These are phyloP conservation scores for Hydriomena furcata DNA, from an alignment of 2,888 invertebrate genomes.

Conservation along the genomic window DNA sequence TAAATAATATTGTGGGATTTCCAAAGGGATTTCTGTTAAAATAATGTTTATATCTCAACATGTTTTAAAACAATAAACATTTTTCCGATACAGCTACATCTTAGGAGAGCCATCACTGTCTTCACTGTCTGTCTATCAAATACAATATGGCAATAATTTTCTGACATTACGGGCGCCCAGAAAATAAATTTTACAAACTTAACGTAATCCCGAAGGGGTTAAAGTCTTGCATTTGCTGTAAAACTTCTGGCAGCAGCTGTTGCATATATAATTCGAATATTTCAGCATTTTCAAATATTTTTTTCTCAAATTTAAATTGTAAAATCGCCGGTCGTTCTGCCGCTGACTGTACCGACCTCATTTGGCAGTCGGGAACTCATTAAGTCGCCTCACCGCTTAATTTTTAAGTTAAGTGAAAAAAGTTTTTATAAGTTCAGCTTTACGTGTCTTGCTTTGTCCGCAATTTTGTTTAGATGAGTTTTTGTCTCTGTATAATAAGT, in stretches of 20 bases:
- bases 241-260: conserved; percentile 2
- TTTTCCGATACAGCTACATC: too few species aligned
- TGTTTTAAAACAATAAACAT: too few species aligned
- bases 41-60: too few species aligned
- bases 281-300: conserved; percentile 2
- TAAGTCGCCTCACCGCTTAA: conserved; percentile 50
- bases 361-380: conserved; percentile 28
- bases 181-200: too few species aligned
- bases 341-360: conserved; percentile 25
- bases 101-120: too few species aligned
- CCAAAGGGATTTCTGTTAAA: too few species aligned
- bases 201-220: neutral
- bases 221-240: neutral
- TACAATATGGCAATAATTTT: too few species aligned
- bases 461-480: conserved; percentile 21
- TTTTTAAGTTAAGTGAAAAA: conserved; percentile 61
- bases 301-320: conserved; percentile 17
- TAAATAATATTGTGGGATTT: too few species aligned
- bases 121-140: too few species aligned
- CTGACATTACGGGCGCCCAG: too few species aligned
- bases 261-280: conserved; percentile 12
- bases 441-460: conserved; percentile 11
- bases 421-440: conserved; percentile 17
- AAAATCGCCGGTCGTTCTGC: conserved; percentile 5
- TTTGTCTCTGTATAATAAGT: conserved; percentile 13